phyloP scores from a whole-genome alignment of 2,797 vertebrate genomes.

The Adelosebastes latens region DNA sequence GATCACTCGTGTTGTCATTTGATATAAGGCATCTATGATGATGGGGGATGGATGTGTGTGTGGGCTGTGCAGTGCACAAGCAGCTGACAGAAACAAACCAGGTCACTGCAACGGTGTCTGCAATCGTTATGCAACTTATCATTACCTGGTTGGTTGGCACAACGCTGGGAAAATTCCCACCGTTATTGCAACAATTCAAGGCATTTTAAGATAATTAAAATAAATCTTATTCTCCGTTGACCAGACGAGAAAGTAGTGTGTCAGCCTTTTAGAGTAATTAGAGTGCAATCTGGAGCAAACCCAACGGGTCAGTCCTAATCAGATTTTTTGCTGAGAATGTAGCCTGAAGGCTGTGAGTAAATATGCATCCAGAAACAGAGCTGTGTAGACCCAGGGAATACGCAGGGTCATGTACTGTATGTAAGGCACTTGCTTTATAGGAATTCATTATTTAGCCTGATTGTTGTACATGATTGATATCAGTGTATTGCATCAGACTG shows the following conservation, averaged over 20 bases:
- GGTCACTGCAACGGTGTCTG: conserved; percentile 34
- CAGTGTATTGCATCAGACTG: background rate
- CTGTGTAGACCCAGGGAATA: background rate
- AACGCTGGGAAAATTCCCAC: background rate
- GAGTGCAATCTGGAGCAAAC: conserved; percentile 7
- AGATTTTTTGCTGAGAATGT: conserved; percentile 7
- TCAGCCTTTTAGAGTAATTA: conserved; percentile 8
- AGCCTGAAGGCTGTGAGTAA: background rate
- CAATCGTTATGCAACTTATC: conserved; percentile 29
- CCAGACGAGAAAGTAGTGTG: background rate
- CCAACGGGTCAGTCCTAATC: conserved; percentile 1
- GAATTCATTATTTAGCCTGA: background rate
- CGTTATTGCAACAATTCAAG: background rate
- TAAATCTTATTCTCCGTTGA: background rate
- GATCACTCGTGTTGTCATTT: background rate
- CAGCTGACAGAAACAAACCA: conserved; percentile 22
- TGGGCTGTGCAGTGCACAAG: conserved; percentile 26
- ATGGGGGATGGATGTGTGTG: conserved; percentile 29
- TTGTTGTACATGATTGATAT: background rate
- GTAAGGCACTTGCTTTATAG: background rate
- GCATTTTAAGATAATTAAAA: background rate
- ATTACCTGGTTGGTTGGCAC: background rate
- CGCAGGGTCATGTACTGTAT: background rate
- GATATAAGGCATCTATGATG: background rate
- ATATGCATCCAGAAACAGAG: background rate